phyloP scores from a whole-genome alignment of 2,797 vertebrate species.

The Chiroxiphia lanceolata region DNA sequence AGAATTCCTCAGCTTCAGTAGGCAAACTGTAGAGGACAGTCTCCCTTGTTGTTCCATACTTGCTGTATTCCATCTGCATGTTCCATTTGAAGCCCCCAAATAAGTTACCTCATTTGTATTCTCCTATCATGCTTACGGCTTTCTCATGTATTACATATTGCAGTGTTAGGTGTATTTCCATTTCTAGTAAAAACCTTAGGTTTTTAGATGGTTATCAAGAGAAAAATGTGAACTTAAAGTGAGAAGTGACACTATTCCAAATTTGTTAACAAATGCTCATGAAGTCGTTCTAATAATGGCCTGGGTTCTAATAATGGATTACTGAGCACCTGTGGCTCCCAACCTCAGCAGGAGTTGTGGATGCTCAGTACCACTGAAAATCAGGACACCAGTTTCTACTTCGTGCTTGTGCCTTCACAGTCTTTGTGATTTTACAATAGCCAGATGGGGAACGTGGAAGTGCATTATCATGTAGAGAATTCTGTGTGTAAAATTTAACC shows the following conservation, averaged over 20 bases:
- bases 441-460: slow-evolving; percentile 44
- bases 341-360: background rate
- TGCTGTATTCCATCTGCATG: background rate
- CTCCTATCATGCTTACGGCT: background rate
- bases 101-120: background rate
- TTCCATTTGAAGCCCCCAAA: background rate
- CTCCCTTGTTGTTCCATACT: background rate
- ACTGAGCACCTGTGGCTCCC: slow-evolving; percentile 7
- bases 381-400: slow-evolving; percentile 31
- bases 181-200: background rate
- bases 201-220: background rate
- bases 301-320: background rate
- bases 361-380: background rate
- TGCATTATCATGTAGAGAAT: slow-evolving; percentile 73
- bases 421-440: slow-evolving; percentile 52
- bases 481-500: slow-evolving; percentile 46
- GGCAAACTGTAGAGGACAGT: background rate
- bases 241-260: background rate
- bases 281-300: background rate
- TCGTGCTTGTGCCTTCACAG: slow-evolving; percentile 37
- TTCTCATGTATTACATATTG: background rate
- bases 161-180: background rate
- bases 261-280: background rate
- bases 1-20: background rate
- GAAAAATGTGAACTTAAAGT: background rate